Evolutionary conservation across 1,140 invertebrate species (phyloP), one percentile per base, ranked within the genome.

Genomic region (Apis laboriosa): DNA sequence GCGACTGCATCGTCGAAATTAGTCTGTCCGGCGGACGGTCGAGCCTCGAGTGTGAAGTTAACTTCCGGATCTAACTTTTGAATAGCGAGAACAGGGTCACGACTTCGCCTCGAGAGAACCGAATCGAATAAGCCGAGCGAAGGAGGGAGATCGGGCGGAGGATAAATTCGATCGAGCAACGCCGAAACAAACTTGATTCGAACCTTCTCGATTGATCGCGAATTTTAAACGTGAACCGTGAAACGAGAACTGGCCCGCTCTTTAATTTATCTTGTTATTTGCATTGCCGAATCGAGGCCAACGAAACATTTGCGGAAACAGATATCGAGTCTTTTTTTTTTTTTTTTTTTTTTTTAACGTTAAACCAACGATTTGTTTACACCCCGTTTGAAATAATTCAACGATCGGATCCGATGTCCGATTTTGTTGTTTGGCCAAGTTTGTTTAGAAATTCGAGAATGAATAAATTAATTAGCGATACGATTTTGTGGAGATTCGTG

Each of bases 61-160:
- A 90, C 85, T 90, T 82, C 73, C 67, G 70, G 72, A 73, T 87
- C 80, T 77, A 87, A 90, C 85, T 87, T 84, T 84, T 85, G 81
- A 84, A 87, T 83, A 78, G 66, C 64, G 66, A 51, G 66, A 82
- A 88, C 8, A 77, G 72, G 73, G 78, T 81, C 78, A 83, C 61
- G 79, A 66, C 79, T 80, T 49, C 58, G 58, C 15, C 72, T 75
- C 56, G 72, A 60, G 72, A 51, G 67, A 13, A 17, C 3, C 56
- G 21, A 9, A 34, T 9, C 28, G 70, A 55, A 55, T 28, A 28
- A 55, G 51, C 68, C 49, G 68, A 70, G 51, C 15, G 70, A 55
- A 11, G 51, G 70, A 55, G 24, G 51, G 55, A 72, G 70, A 55
- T 72, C 70, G 49, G 49, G n/a, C 3, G 12, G 24, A 55, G 67